Evolutionary conservation across 2,797 vertebrate genomes (phyloP).

Genomic region (Neosalanx taihuensis): DNA sequence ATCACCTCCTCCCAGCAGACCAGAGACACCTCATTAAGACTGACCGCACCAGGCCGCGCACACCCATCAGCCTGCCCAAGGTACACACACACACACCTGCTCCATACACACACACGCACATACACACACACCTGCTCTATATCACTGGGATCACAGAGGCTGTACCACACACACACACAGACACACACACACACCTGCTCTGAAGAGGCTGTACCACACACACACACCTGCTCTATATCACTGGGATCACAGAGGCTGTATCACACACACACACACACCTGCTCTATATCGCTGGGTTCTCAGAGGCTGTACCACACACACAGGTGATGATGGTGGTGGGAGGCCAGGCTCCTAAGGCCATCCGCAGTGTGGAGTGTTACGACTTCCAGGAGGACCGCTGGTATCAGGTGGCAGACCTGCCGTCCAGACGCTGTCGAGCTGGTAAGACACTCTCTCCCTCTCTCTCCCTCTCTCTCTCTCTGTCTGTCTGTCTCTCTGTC

Average conservation of each 20-base stretch:
- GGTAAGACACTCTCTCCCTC: slow-evolving; percentile 63
- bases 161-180: not conserved
- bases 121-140: not conserved
- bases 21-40: slow-evolving; percentile 95
- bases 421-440: slow-evolving; percentile 91
- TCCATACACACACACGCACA: not conserved
- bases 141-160: not conserved
- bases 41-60: slow-evolving; percentile 89
- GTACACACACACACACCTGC: slow-evolving; percentile 54
- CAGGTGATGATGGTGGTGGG: slow-evolving; percentile 98
- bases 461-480: not conserved
- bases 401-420: slow-evolving; percentile 94
- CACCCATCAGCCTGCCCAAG: slow-evolving; percentile 93
- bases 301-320: not conserved
- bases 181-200: not conserved
- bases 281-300: not conserved
- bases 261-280: slow-evolving; percentile 9
- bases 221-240: slow-evolving; percentile 43
- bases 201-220: no score
- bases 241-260: not conserved
- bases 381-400: slow-evolving; percentile 95
- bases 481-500: not conserved
- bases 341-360: slow-evolving; percentile 94
- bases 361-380: slow-evolving; percentile 95
- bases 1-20: slow-evolving; percentile 91